Percentiles rank a stretch among this genome's conserved stretches.
Conservation (phyloP, 1,140 invertebrate genomes). For the Atta cephalotes region DNA sequence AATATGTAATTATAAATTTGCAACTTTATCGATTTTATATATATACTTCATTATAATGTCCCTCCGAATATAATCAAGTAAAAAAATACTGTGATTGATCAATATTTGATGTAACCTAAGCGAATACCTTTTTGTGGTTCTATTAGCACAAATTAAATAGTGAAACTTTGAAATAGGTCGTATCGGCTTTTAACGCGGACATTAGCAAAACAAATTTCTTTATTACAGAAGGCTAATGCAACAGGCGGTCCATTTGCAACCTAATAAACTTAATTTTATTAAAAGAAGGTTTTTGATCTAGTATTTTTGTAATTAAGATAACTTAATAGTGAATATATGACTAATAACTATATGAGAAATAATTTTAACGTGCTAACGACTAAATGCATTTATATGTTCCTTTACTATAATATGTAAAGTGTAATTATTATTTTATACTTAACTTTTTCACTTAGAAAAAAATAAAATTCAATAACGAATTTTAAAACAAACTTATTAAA, state of each 20-base stretch:
- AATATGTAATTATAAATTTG: not conserved
- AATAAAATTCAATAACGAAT: not conserved
- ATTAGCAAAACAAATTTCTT: conserved; percentile 63
- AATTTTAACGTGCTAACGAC: too few species aligned
- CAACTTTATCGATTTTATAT: not conserved
- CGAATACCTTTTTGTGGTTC: not conserved
- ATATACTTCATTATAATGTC: not conserved
- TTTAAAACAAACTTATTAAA: not conserved
- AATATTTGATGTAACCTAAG: not conserved
- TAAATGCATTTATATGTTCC: not conserved
- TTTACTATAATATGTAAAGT: not conserved
- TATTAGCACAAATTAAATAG: conserved; percentile 61
- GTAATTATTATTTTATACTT: not conserved
- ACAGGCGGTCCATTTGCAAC: conserved; percentile 65
- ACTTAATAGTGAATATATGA: not conserved
- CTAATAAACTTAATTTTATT: conserved; percentile 57
- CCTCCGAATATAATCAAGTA: not conserved
- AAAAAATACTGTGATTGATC: not conserved
- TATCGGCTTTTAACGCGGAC: conserved; percentile 53
- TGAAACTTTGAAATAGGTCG: conserved; percentile 61
- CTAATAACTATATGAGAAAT: not conserved
- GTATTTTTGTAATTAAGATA: not conserved
- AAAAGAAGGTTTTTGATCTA: not conserved
- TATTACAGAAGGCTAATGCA: conserved; percentile 52
- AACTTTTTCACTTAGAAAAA: not conserved